A percentile compares a stretch with the other conserved stretches of the same genome.
These are phyloP conservation scores for Microtus pennsylvanicus DNA, from an alignment of 2,113 vertebrate species.

Conservation along the genomic window DNA sequence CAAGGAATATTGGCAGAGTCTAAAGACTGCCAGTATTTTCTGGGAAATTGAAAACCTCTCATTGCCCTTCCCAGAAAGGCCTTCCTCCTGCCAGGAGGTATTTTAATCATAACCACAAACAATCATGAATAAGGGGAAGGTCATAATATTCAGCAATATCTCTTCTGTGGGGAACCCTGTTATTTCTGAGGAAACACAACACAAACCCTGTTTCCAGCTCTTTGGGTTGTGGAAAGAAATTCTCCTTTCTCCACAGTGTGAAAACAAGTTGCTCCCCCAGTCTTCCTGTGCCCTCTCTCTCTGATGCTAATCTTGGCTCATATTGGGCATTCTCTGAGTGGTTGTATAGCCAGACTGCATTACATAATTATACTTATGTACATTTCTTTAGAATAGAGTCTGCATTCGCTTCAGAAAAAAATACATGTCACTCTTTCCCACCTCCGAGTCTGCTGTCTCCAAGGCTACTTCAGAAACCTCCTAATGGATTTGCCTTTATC, in stretches of 20 bases:
- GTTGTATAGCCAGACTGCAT: background rate
- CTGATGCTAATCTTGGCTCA: background rate
- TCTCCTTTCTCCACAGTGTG: background rate
- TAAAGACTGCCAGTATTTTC: constrained; percentile 81
- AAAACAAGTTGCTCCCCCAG: background rate
- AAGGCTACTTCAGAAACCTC: background rate
- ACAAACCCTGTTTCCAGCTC: background rate
- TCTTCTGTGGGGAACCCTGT: constrained; percentile 16
- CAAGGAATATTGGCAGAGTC: constrained; percentile 84
- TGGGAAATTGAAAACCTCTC: constrained; percentile 75
- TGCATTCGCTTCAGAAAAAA: background rate
- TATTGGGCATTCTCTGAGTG: background rate
- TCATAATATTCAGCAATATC: constrained; percentile 42
- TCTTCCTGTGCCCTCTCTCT: background rate
- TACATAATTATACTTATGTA: background rate
- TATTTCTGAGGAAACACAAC: constrained; percentile 8
- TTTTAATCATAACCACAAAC: constrained; percentile 74
- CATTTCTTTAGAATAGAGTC: background rate
- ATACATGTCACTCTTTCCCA: background rate
- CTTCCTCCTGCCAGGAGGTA: constrained; percentile 65
- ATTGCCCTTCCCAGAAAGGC: constrained; percentile 77
- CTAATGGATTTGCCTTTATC: background rate
- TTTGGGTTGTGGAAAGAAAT: background rate
- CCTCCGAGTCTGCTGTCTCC: background rate
- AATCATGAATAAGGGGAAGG: constrained; percentile 49